Conservation (phyloP, 2,113 vertebrate species). For the Onychostruthus taczanowskii region DNA sequence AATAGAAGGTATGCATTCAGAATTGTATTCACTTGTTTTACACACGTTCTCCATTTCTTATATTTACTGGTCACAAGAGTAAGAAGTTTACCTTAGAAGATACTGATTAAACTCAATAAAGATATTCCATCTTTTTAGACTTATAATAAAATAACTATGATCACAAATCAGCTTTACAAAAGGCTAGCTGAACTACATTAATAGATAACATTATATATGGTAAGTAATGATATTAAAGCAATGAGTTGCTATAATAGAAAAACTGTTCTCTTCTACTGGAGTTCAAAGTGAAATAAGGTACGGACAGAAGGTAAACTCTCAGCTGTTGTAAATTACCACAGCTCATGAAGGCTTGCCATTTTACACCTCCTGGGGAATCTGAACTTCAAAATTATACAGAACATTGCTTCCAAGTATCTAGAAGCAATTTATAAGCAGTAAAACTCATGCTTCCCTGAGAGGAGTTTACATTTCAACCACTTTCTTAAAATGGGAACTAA, state of each 20-base stretch:
- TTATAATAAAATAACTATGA: not conserved
- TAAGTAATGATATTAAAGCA: not conserved
- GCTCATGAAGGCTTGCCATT: slow-evolving; percentile 45
- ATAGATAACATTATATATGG: not conserved
- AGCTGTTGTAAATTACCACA: slow-evolving; percentile 46
- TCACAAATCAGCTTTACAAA: not conserved
- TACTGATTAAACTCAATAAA: not conserved
- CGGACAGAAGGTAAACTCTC: slow-evolving; percentile 46
- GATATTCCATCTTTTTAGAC: not conserved
- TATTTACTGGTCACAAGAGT: not conserved
- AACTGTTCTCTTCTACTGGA: not conserved
- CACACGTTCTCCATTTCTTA: not conserved
- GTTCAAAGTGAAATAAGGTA: not conserved
- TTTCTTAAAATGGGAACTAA: not conserved
- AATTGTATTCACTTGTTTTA: not conserved
- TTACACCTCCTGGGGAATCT: slow-evolving; percentile 46
- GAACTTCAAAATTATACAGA: slow-evolving; percentile 50
- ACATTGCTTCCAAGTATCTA: slow-evolving; percentile 30
- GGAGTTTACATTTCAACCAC: not conserved
- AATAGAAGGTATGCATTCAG: not conserved
- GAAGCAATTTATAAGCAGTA: slow-evolving; percentile 33
- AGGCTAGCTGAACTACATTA: not conserved
- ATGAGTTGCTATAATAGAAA: not conserved
- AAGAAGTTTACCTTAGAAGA: not conserved
- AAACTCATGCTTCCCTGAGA: not conserved